Evolutionary conservation across 1,140 invertebrate species (phyloP), one percentile per base, ranked within the genome.

Genomic region (Zaprionus ornatus): DNA sequence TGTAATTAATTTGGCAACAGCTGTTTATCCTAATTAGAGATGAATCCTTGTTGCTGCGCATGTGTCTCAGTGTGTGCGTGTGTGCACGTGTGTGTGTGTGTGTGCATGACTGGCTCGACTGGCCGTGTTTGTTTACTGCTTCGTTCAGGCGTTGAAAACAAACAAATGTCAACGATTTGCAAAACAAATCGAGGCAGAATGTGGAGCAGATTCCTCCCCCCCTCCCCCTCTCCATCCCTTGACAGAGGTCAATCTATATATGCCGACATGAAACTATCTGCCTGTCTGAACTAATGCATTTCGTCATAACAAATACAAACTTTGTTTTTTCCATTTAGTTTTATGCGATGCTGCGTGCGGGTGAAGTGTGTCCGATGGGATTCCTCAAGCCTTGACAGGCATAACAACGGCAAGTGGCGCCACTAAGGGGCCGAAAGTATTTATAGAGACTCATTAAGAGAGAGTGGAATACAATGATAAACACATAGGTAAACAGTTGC

Each of bases 1-100:
- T 88, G 84, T 87, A 87, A 87, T 87, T 87, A 87, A 87, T 87
- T 87, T 83, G 83, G 84, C 81, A 88, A 87, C 84, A 87, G 82
- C 84, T 87, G 84, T 84, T 88, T 80, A 88, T 87, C 84, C 84
- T 88, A 87, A 87, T 87, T 87, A 88, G 80, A 80, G 72, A 74
- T 74, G 64, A 87, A 59, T 75, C 73, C 80, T 56, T 74, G 61
- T 54, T 64, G 57, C 45, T 57, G 64, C 19, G 37, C 9, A 25
- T 56, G 19, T 17, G 48, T 21, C 3, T 61, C 29, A 10, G 21
- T 48, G 17, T 55, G 32, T 52, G n/a, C 35, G n/a, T 64, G 54
- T 60, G 40, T 27, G n/a, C 10, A 52, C 1, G 9, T 19, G 29
- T 50, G 25, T 32, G 27, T 55, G 73, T 10, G 17, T 52, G 21